phyloP scores from a whole-genome alignment of 2,797 vertebrate genomes.

The Varecia variegata region DNA sequence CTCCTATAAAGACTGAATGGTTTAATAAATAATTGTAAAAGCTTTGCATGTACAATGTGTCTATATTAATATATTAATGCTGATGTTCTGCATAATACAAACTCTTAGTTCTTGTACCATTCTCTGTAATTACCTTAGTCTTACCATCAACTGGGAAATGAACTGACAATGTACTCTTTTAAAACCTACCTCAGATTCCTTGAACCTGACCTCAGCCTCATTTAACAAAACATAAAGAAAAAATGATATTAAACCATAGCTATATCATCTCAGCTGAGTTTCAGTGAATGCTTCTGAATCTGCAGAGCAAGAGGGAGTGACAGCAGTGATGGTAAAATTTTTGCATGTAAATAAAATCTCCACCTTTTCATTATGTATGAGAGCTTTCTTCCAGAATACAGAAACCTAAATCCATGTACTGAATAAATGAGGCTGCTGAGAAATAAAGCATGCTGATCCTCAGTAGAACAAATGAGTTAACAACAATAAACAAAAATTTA shows the following conservation, averaged over 20 bases:
- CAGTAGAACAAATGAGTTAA: conserved; percentile 8
- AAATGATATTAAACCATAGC: background rate
- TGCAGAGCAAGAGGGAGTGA: conserved; percentile 25
- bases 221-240: conserved; percentile 41
- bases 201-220: background rate
- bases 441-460: background rate
- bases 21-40: conserved; percentile 4
- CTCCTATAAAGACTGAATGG: background rate
- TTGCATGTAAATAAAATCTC: conserved; percentile 56
- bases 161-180: conserved; percentile 4
- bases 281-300: conserved; percentile 13
- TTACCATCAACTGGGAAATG: background rate
- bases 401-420: conserved; percentile 4
- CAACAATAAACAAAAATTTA: background rate
- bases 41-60: background rate
- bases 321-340: background rate
- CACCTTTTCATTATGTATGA: conserved; percentile 53
- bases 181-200: background rate
- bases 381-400: conserved; percentile 43
- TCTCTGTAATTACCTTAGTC: conserved; percentile 14
- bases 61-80: conserved; percentile 40
- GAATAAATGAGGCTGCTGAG: conserved; percentile 26
- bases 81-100: background rate
- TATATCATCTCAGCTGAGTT: background rate
- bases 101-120: background rate